Evolutionary conservation across 2,113 vertebrate species (phyloP).

Genomic region (Oryzias melastigma): DNA sequence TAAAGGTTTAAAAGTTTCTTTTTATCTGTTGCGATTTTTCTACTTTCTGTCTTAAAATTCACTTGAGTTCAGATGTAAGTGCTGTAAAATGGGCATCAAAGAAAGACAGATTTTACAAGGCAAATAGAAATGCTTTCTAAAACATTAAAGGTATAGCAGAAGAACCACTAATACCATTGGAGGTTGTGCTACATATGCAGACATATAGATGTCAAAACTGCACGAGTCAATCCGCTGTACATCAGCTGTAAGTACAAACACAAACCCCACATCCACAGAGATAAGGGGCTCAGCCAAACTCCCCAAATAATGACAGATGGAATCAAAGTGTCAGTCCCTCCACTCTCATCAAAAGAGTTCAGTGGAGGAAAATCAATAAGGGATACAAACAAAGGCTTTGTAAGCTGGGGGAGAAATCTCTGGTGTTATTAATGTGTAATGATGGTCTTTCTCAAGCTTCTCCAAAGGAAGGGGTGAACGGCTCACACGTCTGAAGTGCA

Average conservation of each 20-base stretch:
- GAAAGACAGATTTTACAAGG: too few species aligned
- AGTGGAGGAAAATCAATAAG: constrained; percentile 62
- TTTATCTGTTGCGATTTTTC: too few species aligned
- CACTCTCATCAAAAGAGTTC: constrained; percentile 58
- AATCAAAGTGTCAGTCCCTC: constrained; percentile 59
- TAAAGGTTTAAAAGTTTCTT: too few species aligned
- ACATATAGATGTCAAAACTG: background rate
- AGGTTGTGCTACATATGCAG: background rate
- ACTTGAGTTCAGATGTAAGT: too few species aligned
- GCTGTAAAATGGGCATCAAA: too few species aligned
- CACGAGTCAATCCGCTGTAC: background rate
- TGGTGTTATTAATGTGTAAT: constrained; percentile 61
- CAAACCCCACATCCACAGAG: background rate
- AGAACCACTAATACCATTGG: background rate
- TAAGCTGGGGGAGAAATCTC: constrained; percentile 41
- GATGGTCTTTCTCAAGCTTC: constrained; percentile 49
- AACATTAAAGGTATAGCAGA: background rate
- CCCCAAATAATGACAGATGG: constrained; percentile 27
- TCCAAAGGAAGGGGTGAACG: constrained; percentile 44
- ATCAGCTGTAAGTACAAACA: background rate
- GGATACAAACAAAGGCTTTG: constrained; percentile 54
- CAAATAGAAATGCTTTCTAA: too few species aligned
- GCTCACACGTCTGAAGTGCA: constrained; percentile 55
- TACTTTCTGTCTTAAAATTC: too few species aligned
- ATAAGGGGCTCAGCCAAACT: constrained; percentile 2